Base-by-base conservation (phyloP, 2,888 invertebrate species). In the Camponotus fellah region DNA sequence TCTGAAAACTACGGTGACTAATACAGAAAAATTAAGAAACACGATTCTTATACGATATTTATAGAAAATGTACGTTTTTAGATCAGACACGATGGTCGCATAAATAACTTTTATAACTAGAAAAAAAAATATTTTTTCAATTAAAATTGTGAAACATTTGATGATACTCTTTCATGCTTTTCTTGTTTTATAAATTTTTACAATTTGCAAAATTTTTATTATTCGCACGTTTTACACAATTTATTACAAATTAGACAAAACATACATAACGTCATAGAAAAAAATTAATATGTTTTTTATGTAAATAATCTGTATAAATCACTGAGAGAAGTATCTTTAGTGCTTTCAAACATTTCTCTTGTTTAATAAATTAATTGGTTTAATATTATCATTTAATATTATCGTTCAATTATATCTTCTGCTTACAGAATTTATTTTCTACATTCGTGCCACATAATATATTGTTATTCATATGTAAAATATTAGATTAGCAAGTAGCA, bases 1-100 rank as follows among this genome's bases (percentile, higher is more conserved):
- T 75, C 60, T 65, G 17, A n/a, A 84, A 82, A 72, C 64, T 68
- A 49, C 46, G 37, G 8, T 32, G 6, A 69, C n/a, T 60, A 74
- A 74, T 32, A 43, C 5, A 21, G 26, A 74, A 58, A 14, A 37
- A 5, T 49, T 40, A 66, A 68, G 14, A 43, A 10, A 34, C 0
- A 10, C 3, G 2, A 60, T 60, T 60, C 14, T 60, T 26, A 26
- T 26, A 26, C 26, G 26, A 26, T 72, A 43, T 40, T 43, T 60
- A 34, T 0, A 12, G 12, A 46, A 5, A 4, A 74, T 8, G 43
- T 12, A 8, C 17, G 32, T 17, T 58, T 43, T 34, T 14, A 43
- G n/a, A 46, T 5, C n/a, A 32, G 0, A 2, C 4, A 3, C 21
- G 17, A n/a, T 5, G 17, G 10, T 49, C 8, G 64, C 64, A 32